phyloP scores from a whole-genome alignment of 2,113 vertebrate species.

The Hystrix cristata region DNA sequence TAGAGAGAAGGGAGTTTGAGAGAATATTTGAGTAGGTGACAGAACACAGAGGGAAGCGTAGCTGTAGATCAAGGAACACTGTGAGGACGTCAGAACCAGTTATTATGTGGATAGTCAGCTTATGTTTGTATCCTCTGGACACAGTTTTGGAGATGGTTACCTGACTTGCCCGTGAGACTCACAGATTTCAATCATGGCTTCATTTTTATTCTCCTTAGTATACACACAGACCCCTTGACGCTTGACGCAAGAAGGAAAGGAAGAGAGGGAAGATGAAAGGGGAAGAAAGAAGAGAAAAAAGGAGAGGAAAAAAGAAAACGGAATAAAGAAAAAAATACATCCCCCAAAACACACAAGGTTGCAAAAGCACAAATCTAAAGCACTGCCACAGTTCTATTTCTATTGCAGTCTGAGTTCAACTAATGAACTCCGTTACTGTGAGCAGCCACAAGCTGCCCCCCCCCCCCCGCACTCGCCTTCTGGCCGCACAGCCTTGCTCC shows the following conservation, averaged over 20 bases:
- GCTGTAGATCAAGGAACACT: not conserved
- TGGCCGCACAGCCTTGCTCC: too few species aligned
- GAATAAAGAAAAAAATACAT: not conserved
- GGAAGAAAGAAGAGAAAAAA: not conserved
- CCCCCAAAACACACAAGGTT: not conserved
- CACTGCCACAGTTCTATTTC: not conserved
- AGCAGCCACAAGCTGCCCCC: too few species aligned
- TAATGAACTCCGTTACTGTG: not conserved
- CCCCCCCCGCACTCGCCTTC: too few species aligned
- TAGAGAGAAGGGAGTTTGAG: not conserved
- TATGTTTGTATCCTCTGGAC: not conserved
- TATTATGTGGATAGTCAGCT: not conserved
- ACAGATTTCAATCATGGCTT: not conserved
- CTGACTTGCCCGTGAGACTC: not conserved
- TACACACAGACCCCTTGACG: not conserved
- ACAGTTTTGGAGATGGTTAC: not conserved
- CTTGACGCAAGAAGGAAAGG: not conserved
- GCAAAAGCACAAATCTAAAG: not conserved
- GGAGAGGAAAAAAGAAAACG: not conserved
- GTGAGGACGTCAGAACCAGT: not conserved
- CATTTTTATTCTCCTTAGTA: not conserved
- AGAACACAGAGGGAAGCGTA: not conserved
- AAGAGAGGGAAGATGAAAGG: not conserved
- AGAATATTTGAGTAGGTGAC: not conserved
- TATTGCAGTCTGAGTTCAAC: not conserved